Evolutionary conservation across 1,140 invertebrate species (phyloP).

Genomic region (Homarus americanus): DNA sequence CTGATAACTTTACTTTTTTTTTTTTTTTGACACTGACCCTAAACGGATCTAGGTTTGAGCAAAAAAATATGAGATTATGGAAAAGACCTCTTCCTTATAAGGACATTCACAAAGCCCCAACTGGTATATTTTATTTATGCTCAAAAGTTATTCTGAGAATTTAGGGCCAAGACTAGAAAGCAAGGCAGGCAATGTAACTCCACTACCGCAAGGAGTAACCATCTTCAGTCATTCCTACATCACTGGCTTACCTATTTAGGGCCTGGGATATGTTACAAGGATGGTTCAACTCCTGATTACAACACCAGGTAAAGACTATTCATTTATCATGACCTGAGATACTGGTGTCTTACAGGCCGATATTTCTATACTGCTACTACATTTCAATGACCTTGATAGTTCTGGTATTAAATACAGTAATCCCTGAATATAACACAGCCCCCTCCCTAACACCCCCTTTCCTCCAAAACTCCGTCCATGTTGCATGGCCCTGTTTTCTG

Average conservation of each 20-base stretch:
- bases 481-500: no score
- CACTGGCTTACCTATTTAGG: neutral
- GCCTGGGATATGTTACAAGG: constrained; percentile 13
- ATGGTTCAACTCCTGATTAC: constrained; percentile 13
- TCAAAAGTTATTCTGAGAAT: constrained; percentile 9
- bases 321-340: constrained; percentile 12
- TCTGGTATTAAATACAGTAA: neutral
- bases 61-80: constrained; percentile 5
- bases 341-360: neutral
- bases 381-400: neutral
- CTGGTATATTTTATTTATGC: neutral
- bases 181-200: constrained; percentile 1
- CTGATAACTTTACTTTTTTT: no score
- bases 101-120: neutral
- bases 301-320: constrained; percentile 3
- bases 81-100: neutral
- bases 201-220: neutral
- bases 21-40: constrained; percentile 33
- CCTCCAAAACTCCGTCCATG: no score
- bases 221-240: neutral
- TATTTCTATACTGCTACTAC: neutral
- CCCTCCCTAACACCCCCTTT: no score
- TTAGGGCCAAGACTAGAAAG: constrained; percentile 37
- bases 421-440: no score
- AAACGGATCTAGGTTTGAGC: constrained; percentile 21